Evolutionary conservation across 1,140 invertebrate genomes (phyloP), one percentile per base, ranked within the genome.

Genomic region (Brachionus paranguensis): DNA sequence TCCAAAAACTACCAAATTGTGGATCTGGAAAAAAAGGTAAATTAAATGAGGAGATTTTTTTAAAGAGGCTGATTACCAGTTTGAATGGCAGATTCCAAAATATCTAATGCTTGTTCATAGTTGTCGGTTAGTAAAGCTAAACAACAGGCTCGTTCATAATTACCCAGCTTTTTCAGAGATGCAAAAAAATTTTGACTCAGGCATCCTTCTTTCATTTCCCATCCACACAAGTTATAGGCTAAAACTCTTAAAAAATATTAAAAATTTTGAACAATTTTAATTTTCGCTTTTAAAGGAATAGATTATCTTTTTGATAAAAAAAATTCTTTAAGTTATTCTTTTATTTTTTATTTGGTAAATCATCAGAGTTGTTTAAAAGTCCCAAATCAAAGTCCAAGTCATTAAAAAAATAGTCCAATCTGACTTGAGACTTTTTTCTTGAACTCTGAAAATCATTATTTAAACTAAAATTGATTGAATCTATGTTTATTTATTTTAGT

Each of bases 91-190:
- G 29, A 43, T 84, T 93, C 93, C 50, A 97, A 91, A 86, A 96
- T 93, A 85, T 95, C 93, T 85, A 97, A 94, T 12, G 95, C 95
- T 86, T 92, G 90, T 78, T 92, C 91, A 65, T 97, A 91, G 87
- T 94, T 93, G 84, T 97, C 90, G 90, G 95, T 94, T 88, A 97
- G 97, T 60, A 96, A 92, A 53, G 95, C 93, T 60, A 97, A 93
- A 41, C 95, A 94, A 8, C 95, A 95, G 33, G 95, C 95, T 88
- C 95, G 92, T 50, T 94, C 93, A 89, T 93, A 94, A 14, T 88
- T 84, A 29, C 89, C 88, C 76, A 89, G 86, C 37, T 81, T 84
- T 86, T 90, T 88, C 83, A 89, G 86, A 84, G 74, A 91, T 90
- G 92, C 92, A 68, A 81, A 81, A 68, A 65, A 81, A 3, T 37